Base-by-base conservation (phyloP, 2,113 vertebrate species). In the Herpailurus yagouaroundi region DNA sequence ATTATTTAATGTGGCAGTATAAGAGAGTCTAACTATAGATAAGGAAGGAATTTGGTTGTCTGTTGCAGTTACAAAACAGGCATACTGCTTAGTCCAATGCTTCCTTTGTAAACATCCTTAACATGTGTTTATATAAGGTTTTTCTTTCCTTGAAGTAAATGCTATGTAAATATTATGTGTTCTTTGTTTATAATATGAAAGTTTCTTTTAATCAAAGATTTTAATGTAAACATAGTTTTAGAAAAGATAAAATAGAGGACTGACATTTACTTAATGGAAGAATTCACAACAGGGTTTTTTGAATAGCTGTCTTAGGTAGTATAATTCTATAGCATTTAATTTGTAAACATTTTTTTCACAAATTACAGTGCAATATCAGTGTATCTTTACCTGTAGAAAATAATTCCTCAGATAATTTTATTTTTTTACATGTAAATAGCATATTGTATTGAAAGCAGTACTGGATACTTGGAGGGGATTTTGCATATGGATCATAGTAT, bases 111-210 rank as follows among this genome's bases (percentile, higher is more conserved):
- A 82, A 81, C 29, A 66, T 7, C 76, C 14, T 96, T 93, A 55
- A 68, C 38, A 50, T 57, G 14, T 79, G n/a, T 95, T 96, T 98
- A 45, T 84, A 18, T 64, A 57, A 73, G 52, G 1, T 94, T 86
- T 98, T 80, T 95, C 48, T 33, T 92, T 93, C 29, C 71, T 95
- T 76, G 64, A 87, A 87, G 73, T 66, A 97, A 93, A 92, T 96
- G 64, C 55, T 96, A 2, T 86, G 27, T 89, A 97, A 83, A 84
- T 69, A 74, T 79, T 19, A 66, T 74, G 5, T 94, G 31, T 83
- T 50, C 7, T 82, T 91, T 88, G 50, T 94, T 97, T 92, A 69
- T 80, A 88, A 81, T 4, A 6, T 92, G 36, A 19, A 86, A 88
- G 8, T 89, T 84, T 94, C n/a, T 95, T 92, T 89, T 92, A 50